Evolutionary conservation across 2,888 invertebrate genomes (phyloP).

Genomic region (Catocala sponsa): DNA sequence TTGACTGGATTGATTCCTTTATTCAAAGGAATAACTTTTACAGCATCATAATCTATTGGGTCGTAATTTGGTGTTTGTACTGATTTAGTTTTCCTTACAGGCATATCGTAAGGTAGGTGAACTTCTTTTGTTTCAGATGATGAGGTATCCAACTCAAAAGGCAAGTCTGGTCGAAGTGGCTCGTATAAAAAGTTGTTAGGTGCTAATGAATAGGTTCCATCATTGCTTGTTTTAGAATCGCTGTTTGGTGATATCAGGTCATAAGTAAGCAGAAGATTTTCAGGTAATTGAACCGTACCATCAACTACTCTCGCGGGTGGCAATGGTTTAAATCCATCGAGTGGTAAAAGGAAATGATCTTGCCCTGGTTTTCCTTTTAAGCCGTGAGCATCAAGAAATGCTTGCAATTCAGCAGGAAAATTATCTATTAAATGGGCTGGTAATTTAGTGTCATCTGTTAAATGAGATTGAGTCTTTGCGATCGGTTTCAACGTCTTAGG

Average conservation of each 20-base stretch:
- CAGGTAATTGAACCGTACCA: slow-evolving; percentile 77
- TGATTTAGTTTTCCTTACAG: slow-evolving; percentile 71
- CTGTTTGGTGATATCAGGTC: slow-evolving; percentile 71
- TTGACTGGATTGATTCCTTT: slow-evolving; percentile 74
- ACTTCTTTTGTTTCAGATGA: slow-evolving; percentile 73
- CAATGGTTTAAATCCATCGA: slow-evolving; percentile 82
- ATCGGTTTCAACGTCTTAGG: slow-evolving; percentile 57
- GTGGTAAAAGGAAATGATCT: slow-evolving; percentile 77
- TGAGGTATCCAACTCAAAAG: slow-evolving; percentile 78
- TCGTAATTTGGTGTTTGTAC: slow-evolving; percentile 65
- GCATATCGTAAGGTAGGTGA: slow-evolving; percentile 74
- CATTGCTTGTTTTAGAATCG: slow-evolving; percentile 56
- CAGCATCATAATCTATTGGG: slow-evolving; percentile 78
- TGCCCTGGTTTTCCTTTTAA: slow-evolving; percentile 73
- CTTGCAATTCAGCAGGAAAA: slow-evolving; percentile 75
- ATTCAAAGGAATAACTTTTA: slow-evolving; percentile 81
- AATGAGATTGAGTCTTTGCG: slow-evolving; percentile 59
- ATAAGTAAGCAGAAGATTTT: slow-evolving; percentile 79
- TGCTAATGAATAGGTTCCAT: slow-evolving; percentile 52
- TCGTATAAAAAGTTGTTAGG: slow-evolving; percentile 75
- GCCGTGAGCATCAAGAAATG: slow-evolving; percentile 79
- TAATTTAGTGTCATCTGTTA: slow-evolving; percentile 29
- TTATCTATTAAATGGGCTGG: slow-evolving; percentile 64
- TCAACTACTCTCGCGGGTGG: slow-evolving; percentile 77
- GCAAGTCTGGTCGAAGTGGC: slow-evolving; percentile 73